Evolutionary conservation across 2,113 vertebrate genomes (phyloP).

Genomic region (Ivindomyrus marchei): DNA sequence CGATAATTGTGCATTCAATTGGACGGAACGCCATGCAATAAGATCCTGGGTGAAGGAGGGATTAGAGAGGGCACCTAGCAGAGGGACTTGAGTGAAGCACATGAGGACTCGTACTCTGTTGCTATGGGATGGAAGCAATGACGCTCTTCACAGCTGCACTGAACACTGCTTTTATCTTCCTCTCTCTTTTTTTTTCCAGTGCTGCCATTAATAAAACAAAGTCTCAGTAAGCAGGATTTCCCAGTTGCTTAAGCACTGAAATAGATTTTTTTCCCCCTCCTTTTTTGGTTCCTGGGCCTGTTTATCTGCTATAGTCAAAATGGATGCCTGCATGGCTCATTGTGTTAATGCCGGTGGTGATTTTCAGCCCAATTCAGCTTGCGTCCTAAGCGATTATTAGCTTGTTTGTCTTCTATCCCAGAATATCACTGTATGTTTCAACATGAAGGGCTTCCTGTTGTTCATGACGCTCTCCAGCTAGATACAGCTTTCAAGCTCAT

Average conservation of each 20-base stretch:
- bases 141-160: conserved; percentile 42
- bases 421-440: conserved; percentile 9
- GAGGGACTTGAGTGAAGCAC: conserved; percentile 37
- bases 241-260: conserved; percentile 33
- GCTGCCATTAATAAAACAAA: conserved; percentile 26
- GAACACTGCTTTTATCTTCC: conserved; percentile 38
- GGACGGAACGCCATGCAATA: conserved; percentile 42
- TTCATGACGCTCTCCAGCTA: not conserved
- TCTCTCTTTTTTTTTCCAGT: conserved; percentile 34
- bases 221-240: conserved; percentile 27
- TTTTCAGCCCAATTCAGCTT: conserved; percentile 14
- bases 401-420: not conserved
- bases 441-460: not conserved
- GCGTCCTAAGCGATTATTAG: not conserved
- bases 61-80: conserved; percentile 44
- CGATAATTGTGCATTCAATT: conserved; percentile 49
- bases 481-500: not conserved
- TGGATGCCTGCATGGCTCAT: conserved; percentile 24
- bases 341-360: conserved; percentile 21
- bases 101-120: conserved; percentile 48
- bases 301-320: conserved; percentile 37
- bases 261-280: not conserved
- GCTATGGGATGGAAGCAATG: conserved; percentile 40
- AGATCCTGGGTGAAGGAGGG: conserved; percentile 36
- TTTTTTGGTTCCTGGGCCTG: conserved; percentile 22